These are phyloP conservation scores for Muscicapa adusta DNA, from an alignment of 2,113 vertebrate species.

Conservation along the genomic window DNA sequence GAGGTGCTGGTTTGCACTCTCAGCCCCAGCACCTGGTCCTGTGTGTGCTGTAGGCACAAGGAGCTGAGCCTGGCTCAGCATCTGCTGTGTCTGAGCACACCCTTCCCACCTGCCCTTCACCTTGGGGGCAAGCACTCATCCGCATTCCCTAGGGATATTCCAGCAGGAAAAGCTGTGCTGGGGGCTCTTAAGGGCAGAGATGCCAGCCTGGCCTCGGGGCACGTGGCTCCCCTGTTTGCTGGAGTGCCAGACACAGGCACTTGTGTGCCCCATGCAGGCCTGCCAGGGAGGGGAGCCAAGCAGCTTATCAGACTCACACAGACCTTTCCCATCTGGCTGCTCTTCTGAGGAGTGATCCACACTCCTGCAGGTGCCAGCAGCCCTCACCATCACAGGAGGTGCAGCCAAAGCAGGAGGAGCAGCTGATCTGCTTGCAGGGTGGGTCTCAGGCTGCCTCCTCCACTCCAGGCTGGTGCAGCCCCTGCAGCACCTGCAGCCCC, in stretches of 20 bases:
- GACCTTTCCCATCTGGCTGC: constrained; percentile 31
- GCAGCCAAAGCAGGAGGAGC: neutral
- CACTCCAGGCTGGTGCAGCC: neutral
- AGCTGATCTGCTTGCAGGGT: neutral
- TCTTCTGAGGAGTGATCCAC: neutral
- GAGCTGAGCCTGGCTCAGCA: neutral
- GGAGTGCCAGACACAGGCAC: neutral
- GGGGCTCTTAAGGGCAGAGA: neutral
- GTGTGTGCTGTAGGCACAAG: rapidly evolving
- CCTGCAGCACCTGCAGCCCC: neutral
- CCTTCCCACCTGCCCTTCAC: rapidly evolving
- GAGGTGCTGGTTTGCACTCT: neutral
- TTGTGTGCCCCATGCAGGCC: neutral
- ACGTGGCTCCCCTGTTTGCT: rapidly evolving
- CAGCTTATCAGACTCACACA: constrained; percentile 4
- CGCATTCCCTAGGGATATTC: neutral
- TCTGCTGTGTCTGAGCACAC: neutral
- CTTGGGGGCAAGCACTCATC: rapidly evolving
- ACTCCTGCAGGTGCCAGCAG: neutral
- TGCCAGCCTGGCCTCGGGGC: neutral
- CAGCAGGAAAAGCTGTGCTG: neutral
- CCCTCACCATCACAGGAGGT: rapidly evolving
- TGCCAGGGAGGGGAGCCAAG: constrained; percentile 24
- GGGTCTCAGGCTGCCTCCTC: neutral
- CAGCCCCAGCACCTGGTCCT: neutral